Evolutionary conservation across 2,888 invertebrate species (phyloP).

Genomic region (Camponotus fellah): DNA sequence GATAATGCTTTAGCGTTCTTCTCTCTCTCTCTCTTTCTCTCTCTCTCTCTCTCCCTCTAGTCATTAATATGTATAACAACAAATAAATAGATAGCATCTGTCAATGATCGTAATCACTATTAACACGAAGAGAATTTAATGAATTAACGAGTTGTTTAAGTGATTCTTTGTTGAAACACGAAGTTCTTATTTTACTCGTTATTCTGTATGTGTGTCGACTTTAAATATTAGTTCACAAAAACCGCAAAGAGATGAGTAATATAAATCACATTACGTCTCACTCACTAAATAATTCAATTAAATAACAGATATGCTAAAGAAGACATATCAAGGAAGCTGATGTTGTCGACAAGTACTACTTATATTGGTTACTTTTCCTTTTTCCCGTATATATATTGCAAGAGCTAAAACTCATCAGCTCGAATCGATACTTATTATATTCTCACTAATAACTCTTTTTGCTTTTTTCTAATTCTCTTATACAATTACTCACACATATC

Average conservation of each 20-base stretch:
- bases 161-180: constrained; percentile 52
- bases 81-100: constrained; percentile 85
- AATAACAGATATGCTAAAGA: constrained; percentile 82
- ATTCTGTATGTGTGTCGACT: constrained; percentile 61
- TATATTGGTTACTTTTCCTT: constrained; percentile 66
- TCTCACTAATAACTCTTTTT: constrained; percentile 63
- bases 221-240: constrained; percentile 72
- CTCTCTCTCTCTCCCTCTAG: constrained; percentile 21
- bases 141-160: constrained; percentile 71
- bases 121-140: constrained; percentile 82
- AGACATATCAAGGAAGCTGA: constrained; percentile 82
- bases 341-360: constrained; percentile 76
- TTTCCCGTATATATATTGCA: constrained; percentile 56
- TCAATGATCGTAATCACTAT: constrained; percentile 83
- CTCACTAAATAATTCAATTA: constrained; percentile 79
- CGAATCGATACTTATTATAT: constrained; percentile 64
- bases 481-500: constrained; percentile 71
- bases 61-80: constrained; percentile 84
- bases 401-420: constrained; percentile 61
- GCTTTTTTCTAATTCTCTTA: constrained; percentile 65
- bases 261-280: constrained; percentile 77
- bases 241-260: constrained; percentile 69
- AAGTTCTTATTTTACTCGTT: constrained; percentile 65
- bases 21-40: background rate
- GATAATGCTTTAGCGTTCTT: constrained; percentile 77